phyloP scores from a whole-genome alignment of 2,888 invertebrate species.

The Drosophila prostipennis region DNA sequence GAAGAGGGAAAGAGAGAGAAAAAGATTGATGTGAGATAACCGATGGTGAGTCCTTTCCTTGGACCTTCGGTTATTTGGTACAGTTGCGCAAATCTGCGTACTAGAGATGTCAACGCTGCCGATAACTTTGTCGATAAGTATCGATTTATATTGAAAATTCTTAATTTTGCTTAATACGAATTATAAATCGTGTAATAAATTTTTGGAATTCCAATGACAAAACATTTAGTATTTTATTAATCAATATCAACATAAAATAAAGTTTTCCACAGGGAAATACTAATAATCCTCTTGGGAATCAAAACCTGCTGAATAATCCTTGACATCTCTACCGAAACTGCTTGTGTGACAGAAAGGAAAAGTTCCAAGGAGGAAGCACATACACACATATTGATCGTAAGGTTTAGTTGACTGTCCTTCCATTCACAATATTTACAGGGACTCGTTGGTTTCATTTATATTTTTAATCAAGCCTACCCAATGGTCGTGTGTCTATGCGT shows the following conservation, averaged over 20 bases:
- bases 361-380: slow-evolving; percentile 1
- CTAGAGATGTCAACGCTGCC: not conserved
- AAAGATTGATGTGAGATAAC: slow-evolving; percentile 11
- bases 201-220: too few relatives aligned
- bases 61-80: slow-evolving; percentile 1
- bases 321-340: not conserved
- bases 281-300: not conserved
- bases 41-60: not conserved
- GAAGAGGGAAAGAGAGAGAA: slow-evolving; percentile 14
- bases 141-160: not conserved
- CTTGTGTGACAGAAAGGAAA: not conserved
- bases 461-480: not conserved
- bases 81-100: not conserved
- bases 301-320: not conserved
- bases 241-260: too few relatives aligned
- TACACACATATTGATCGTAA: not conserved
- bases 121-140: not conserved
- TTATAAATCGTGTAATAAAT: too few relatives aligned
- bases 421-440: slow-evolving; percentile 13
- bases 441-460: not conserved
- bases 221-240: too few relatives aligned
- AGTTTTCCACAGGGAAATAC: not conserved
- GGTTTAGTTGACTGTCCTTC: not conserved
- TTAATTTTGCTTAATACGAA: not conserved
- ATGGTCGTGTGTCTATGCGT: not conserved